Base-by-base conservation (phyloP, 2,797 vertebrate species). In the Chanos chanos region DNA sequence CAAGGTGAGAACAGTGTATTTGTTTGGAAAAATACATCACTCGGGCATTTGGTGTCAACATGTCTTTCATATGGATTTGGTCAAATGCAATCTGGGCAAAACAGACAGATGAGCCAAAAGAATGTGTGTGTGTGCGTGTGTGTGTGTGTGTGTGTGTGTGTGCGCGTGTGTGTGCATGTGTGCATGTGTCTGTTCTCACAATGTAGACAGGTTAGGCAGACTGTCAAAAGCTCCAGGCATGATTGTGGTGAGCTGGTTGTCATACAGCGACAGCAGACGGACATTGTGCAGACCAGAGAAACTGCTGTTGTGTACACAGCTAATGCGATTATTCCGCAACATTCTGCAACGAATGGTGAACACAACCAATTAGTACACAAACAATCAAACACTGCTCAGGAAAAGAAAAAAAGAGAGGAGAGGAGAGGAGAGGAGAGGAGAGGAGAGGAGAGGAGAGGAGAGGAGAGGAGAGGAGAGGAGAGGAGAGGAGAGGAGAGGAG, bases 261-360 rank as follows among this genome's bases (percentile, higher is more conserved):
- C 96, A 0, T 99, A 99, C n/a, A 99, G 90, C 0, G 97, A 99
- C 71, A 99, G 89, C 59, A 99, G 91, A 4, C 97, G 94, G 18
- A 99, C 94, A 0, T 92, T 96, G 74, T 93, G 87, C 66, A 99
- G 86, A 18, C 96, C 97, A 0, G 94, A 94, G 86, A 99, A 99
- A 72, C 96, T 99, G 90, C 94, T 93, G 0, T 99, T 99, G 87
- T 98, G 95, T 77, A 99, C 86, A 41, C 97, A 99, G 85, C 92
- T 94, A 83, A 99, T 94, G 52, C 93, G 94, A 76, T 99, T 99
- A 89, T 94, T 99, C 71, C 97, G 90, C 70, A 99, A 86, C 97
- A 99, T 99, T 79, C 97, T 99, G 12, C 4, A 49, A 13, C 22
- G 68, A 9, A 48, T 9, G 15, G 8, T 45, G 28, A n/a, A 37